These are phyloP conservation scores for Drosophila mayri DNA, from an alignment of 1,140 invertebrate species.

Conservation along the genomic window DNA sequence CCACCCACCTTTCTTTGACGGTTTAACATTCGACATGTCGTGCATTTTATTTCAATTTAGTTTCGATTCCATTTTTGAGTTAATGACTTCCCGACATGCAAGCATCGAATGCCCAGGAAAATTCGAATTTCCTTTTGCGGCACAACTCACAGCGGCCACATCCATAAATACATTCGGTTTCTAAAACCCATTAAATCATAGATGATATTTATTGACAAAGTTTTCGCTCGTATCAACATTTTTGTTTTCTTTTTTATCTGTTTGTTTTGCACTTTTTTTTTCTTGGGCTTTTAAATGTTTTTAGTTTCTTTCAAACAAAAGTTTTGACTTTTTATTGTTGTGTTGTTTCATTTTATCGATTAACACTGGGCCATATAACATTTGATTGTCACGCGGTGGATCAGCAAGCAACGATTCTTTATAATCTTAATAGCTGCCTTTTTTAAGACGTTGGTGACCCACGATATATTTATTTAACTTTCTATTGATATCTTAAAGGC, in stretches of 20 bases:
- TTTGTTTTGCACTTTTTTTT: conserved; percentile 23
- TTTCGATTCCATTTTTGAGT: conserved; percentile 75
- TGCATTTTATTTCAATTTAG: conserved; percentile 80
- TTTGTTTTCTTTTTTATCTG: conserved; percentile 51
- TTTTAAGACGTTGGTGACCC: neutral
- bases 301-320: conserved; percentile 18
- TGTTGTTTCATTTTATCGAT: conserved; percentile 14
- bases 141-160: neutral
- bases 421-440: neutral
- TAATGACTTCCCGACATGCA: conserved; percentile 79
- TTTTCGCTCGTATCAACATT: conserved; percentile 64
- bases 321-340: conserved; percentile 29
- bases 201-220: conserved; percentile 75
- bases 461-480: neutral
- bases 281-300: conserved; percentile 21
- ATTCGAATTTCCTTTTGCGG: conserved; percentile 23
- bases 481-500: neutral
- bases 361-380: conserved; percentile 12
- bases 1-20: conserved; percentile 12
- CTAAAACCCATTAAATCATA: conserved; percentile 46
- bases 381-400: neutral
- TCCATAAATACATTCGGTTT: conserved; percentile 28
- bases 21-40: conserved; percentile 57
- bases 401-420: neutral
- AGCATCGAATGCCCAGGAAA: conserved; percentile 33